These are phyloP conservation scores for Rhagoletis zephyria DNA, from an alignment of 1,140 invertebrate genomes.

Conservation along the genomic window DNA sequence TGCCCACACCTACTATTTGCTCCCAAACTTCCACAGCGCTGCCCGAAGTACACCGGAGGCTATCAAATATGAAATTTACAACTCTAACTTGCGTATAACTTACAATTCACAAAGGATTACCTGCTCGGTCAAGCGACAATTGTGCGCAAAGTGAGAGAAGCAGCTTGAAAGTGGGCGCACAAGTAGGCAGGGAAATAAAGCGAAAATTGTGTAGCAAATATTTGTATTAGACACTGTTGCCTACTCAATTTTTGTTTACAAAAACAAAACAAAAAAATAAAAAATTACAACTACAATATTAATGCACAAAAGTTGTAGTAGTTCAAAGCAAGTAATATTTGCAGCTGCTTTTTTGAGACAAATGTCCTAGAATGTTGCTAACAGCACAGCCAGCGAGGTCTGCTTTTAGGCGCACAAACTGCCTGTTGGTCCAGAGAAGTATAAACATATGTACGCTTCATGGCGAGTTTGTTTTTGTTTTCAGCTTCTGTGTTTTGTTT, in stretches of 20 bases:
- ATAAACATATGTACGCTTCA: not conserved
- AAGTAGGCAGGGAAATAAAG: not conserved
- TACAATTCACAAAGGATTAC: slow-evolving; percentile 19
- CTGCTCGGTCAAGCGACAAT: slow-evolving; percentile 19
- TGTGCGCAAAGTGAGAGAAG: not conserved
- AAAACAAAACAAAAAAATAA: slow-evolving; percentile 3
- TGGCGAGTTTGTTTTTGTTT: not conserved
- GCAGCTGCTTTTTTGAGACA: not conserved
- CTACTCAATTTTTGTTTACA: not conserved
- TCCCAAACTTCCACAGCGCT: not conserved
- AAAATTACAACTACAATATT: not conserved
- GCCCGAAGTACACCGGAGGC: not conserved
- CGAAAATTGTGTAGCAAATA: not conserved
- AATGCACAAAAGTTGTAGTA: no score
- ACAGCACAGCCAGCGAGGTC: not conserved
- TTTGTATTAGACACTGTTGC: not conserved
- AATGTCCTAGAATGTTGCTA: not conserved
- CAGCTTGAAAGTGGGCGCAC: not conserved
- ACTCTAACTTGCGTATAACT: not conserved
- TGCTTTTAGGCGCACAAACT: not conserved
- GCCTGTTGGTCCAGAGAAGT: not conserved
- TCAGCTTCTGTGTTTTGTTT: not conserved
- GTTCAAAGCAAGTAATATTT: not conserved
- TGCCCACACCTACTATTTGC: not conserved
- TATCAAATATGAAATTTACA: slow-evolving; percentile 29